Evolutionary conservation across 2,888 invertebrate species (phyloP), one percentile per base, ranked within the genome.

Genomic region (Teinopalpus imperialis): DNA sequence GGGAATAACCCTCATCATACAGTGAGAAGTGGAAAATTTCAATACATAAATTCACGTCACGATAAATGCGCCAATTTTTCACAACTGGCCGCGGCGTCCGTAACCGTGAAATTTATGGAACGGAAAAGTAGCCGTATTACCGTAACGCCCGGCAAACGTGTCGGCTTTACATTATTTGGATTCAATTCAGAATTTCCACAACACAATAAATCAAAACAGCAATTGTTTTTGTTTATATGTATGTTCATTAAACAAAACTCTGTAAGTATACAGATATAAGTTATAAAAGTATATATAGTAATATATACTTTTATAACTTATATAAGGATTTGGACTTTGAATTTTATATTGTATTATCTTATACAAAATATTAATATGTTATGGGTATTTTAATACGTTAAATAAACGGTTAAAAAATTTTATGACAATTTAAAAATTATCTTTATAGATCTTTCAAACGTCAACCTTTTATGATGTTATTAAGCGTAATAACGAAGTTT

Each of bases 41-140:
- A 21, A 43, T 43, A 43, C 30, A 43, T 36, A 43, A 43, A 43
- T 43, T 43, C 23, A 9, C 14, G 26, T 24, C 43, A n/a, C 23
- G 27, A 10, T 43, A 30, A 43, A 35, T 2, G 10, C 23, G 43
- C 30, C 43, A 10, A 36, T 43, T 43, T 29, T 43, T 43, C 43
- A 27, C 43, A 43, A 43, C 29, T 16, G 42, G 32, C 24, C 43
- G 14, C 23, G 23, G 20, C 16, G 43, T 23, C 30, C 29, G 43
- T 30, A 30, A 24, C 29, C 8, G 23, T n/a, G 4, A 14, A 36
- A 43, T 43, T 36, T 43, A 43, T 43, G 30, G 23, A 29, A 14
- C 30, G 36, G 36, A 43, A 43, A 43, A 43, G 29, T 43, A 27
- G 36, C 43, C 30, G 10, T 23, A 36, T 36, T 12, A 31, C 23